Base-by-base conservation (phyloP, 2,888 invertebrate species). In the Falcaria lacertinaria region DNA sequence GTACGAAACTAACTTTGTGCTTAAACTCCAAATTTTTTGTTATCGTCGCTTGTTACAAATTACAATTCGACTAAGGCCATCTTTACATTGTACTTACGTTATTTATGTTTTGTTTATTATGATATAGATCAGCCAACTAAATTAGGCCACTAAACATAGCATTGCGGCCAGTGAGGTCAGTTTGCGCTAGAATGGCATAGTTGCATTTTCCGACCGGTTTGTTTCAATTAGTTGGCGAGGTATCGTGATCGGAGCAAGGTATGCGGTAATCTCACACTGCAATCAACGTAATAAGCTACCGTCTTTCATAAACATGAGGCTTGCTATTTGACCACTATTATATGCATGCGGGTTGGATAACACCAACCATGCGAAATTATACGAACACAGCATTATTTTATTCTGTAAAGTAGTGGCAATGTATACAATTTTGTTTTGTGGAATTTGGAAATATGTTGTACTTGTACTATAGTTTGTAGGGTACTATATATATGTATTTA, bases 1-100 rank as follows among this genome's bases (percentile, higher is more conserved):
- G 54, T 48, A 52, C 61, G 54, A 60, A 67, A 72, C 68, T 59
- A 74, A 78, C 72, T 79, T 71, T 57, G 52, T 48, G 49, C 60
- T 72, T 69, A 11, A 28, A 28, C 28, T 59, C 57, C 57, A 55
- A 74, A 75, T 70, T 79, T 79, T 74, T 77, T 75, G 75, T 69
- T 64, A 64, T 57, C 47, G 59, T 60, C 44, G 55, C 57, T 55
- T 50, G 62, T 60, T 64, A 59, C 52, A 64, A 74, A 74, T 69
- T 64, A 63, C 62, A 52, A 67, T 70, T 74, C 69, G 69, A 72
- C 70, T 70, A 57, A 52, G 50, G 43, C 6, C 8, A 45, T 48
- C 41, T 35, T 42, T 34, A 44, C 32, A 15, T 37, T 50, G 46
- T 45, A 54, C 43, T 57, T 51, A 58, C 50, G 46, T 54, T 50